These are phyloP conservation scores for Tympanoctomys barrerae DNA, from an alignment of 2,797 vertebrate genomes.

Conservation along the genomic window DNA sequence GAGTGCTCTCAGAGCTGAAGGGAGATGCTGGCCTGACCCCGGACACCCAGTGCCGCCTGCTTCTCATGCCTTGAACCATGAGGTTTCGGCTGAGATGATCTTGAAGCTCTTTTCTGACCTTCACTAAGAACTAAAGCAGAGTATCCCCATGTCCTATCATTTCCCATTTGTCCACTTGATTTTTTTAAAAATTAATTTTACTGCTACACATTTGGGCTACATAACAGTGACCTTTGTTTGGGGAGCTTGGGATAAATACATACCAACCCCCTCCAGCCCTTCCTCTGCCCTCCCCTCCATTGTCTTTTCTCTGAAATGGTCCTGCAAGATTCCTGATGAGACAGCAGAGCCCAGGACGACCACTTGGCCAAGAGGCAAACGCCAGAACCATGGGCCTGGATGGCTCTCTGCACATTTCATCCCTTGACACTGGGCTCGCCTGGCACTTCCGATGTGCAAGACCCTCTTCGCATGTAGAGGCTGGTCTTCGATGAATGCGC, in stretches of 20 bases:
- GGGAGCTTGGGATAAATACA: not conserved
- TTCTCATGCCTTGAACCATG: rapidly evolving
- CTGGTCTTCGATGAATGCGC: rapidly evolving
- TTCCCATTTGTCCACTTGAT: rapidly evolving
- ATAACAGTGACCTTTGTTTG: not conserved
- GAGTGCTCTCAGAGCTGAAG: rapidly evolving
- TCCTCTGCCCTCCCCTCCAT: not conserved
- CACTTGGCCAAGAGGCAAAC: rapidly evolving
- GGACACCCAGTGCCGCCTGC: rapidly evolving
- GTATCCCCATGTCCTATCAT: rapidly evolving
- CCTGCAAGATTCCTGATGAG: rapidly evolving
- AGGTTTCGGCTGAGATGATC: not conserved
- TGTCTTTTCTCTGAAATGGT: not conserved
- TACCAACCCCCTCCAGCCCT: not conserved
- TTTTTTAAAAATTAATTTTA: not conserved
- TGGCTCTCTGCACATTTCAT: rapidly evolving
- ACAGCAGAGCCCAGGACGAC: rapidly evolving
- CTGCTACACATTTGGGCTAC: not conserved
- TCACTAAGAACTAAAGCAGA: not conserved
- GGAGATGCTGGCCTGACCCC: rapidly evolving
- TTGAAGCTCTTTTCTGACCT: not conserved
- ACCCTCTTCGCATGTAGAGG: rapidly evolving
- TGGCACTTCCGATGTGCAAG: not conserved
- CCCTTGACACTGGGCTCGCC: not conserved
- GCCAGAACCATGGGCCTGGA: rapidly evolving